Evolutionary conservation across 37 sponge, comb jelly and placozoan species (phyloP).

Genomic region (Crambe crambe): DNA sequence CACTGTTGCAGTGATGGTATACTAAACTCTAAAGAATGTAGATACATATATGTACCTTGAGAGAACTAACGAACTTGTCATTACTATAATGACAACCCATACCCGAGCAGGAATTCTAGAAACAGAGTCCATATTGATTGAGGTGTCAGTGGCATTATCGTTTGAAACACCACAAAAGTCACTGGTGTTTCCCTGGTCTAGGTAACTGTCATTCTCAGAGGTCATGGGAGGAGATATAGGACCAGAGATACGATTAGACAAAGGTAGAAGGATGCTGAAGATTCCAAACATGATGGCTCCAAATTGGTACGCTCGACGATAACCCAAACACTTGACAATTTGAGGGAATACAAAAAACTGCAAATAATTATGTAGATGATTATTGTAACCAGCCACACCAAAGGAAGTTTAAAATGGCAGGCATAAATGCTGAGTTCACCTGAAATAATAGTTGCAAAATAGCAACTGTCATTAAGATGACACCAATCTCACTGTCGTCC

Average conservation of each 20-base stretch:
- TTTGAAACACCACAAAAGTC: conserved; percentile 11
- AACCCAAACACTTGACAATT: conserved; percentile 50
- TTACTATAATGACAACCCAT: conserved; percentile 42
- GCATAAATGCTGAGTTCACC: conserved; percentile 12
- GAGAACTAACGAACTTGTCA: not conserved
- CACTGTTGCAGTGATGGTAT: not conserved
- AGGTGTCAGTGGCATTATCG: not conserved
- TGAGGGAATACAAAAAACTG: conserved; percentile 64
- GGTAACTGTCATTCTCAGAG: not conserved
- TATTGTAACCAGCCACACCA: not conserved
- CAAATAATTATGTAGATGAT: not conserved
- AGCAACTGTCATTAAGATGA: conserved; percentile 39
- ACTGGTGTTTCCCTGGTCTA: not conserved
- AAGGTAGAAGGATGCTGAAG: conserved; percentile 44
- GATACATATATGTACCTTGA: conserved; percentile 41
- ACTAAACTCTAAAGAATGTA: not conserved
- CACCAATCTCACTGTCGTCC: conserved; percentile 76
- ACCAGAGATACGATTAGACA: conserved; percentile 75
- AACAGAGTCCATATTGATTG: conserved; percentile 36
- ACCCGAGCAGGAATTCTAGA: conserved; percentile 33
- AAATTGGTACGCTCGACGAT: conserved; percentile 29
- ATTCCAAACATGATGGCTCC: conserved; percentile 27
- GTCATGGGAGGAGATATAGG: conserved; percentile 34
- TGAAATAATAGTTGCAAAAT: conserved; percentile 56
- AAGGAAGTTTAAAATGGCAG: not conserved